Conservation (phyloP, 2,888 invertebrate genomes). For the Entomobrya proxima region DNA sequence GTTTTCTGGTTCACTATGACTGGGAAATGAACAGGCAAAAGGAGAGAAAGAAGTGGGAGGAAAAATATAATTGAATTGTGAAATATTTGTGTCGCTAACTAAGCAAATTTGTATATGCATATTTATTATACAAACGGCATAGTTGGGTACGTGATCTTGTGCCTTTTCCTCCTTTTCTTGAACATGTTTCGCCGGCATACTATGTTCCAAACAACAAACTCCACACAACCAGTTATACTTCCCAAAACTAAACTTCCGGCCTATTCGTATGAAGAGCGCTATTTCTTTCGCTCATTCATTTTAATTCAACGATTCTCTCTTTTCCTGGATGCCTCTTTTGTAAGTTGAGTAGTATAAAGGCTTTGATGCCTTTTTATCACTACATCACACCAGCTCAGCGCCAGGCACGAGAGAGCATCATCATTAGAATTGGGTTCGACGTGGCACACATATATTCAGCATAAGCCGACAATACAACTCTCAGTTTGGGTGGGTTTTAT, state of each 20-base stretch:
- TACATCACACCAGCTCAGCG: not conserved
- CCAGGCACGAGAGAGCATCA: not conserved
- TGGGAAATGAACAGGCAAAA: not conserved
- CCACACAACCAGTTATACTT: not conserved
- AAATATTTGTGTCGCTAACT: constrained; percentile 26
- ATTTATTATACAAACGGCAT: not conserved
- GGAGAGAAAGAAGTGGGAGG: constrained; percentile 14
- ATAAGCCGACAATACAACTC: not conserved
- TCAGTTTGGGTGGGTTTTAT: not conserved
- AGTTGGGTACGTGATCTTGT: not conserved
- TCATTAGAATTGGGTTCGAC: not conserved
- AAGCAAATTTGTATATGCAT: constrained; percentile 8
- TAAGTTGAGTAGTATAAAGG: not conserved
- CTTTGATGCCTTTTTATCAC: constrained; percentile 17
- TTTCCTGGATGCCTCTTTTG: not conserved
- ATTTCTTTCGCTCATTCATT: constrained; percentile 20
- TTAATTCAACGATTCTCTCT: constrained; percentile 16
- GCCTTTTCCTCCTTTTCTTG: not conserved
- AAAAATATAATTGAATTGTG: constrained; percentile 32
- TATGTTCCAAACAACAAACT: too few relatives aligned
- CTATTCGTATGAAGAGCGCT: not conserved
- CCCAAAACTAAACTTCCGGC: constrained; percentile 13
- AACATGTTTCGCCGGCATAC: not conserved
- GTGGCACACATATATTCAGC: not conserved
- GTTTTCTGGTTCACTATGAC: constrained; percentile 21